Evolutionary conservation across 2,797 vertebrate genomes (phyloP), one percentile per base, ranked within the genome.

Genomic region (Lemur catta): DNA sequence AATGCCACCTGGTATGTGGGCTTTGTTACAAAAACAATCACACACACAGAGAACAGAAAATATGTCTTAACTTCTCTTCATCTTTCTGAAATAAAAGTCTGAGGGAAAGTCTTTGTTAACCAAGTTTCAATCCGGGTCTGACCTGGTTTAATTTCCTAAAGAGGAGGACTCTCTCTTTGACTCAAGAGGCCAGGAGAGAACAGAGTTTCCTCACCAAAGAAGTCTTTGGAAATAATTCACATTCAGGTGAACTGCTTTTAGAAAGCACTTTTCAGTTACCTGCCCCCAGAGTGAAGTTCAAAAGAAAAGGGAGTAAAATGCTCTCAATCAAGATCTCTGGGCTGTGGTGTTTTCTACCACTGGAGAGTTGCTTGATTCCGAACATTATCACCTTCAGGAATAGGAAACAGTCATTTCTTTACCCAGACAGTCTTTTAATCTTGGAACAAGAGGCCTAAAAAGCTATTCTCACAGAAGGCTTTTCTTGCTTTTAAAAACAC

Each of bases 271-370:
- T 86, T 85, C 80, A 50, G 95, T 97, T 97, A 98, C 97, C 97
- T 97, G 96, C 89, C 96, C 96, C 96, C 50, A 97, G 97, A 98
- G 97, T 94, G 92, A 98, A 96, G 97, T 98, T 98, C 96, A 87
- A 94, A 97, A 96, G 93, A 95, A 97, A 97, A 94, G 84, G 46
- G 86, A 95, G 88, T 94, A 69, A 91, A 97, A 94, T 97, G 95
- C 97, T 98, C 96, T 96, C 96, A 93, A 18, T 97, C 96, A 97
- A 95, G 96, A 94, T 95, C 86, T 97, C 96, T 93, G 94, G 80
- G 91, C 84, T 97, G 91, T 82, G 89, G 80, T 92, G 67, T 89
- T 97, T 97, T 90, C 96, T 72, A 96, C 80, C 95, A 93, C 96
- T 50, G 84, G 96, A 97, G 97, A 97, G 91, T 96, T 87, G 76